These are phyloP conservation scores for Oeneis ivallda DNA, from an alignment of 2,888 invertebrate genomes.

Conservation along the genomic window DNA sequence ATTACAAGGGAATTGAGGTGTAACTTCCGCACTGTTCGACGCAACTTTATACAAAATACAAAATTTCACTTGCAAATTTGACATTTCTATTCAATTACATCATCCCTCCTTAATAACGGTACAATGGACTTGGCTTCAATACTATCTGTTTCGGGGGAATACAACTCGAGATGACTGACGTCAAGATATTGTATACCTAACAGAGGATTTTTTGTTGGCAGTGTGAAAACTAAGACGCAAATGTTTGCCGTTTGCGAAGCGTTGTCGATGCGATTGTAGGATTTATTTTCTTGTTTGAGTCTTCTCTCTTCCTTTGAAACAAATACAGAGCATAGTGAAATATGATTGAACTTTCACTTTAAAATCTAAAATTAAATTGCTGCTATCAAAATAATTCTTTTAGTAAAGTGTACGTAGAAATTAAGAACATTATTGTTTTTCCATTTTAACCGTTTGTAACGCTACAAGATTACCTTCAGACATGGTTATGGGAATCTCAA, in stretches of 20 bases:
- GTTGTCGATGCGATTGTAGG: conserved; percentile 13
- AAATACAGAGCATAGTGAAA: conserved; percentile 13
- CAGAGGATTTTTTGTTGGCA: conserved; percentile 27
- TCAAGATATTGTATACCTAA: conserved; percentile 31
- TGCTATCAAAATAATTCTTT: neutral
- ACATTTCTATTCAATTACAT: conserved; percentile 44
- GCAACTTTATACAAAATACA: conserved; percentile 41
- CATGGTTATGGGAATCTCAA: too few species aligned
- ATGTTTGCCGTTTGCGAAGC: conserved; percentile 18
- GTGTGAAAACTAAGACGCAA: conserved; percentile 16
- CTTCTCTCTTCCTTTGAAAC: conserved; percentile 5
- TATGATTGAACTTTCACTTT: conserved; percentile 12
- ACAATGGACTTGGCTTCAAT: conserved; percentile 38
- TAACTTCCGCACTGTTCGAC: conserved; percentile 40
- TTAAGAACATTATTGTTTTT: neutral
- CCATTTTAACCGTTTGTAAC: too few species aligned
- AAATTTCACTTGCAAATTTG: conserved; percentile 47
- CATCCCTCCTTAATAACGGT: conserved; percentile 40
- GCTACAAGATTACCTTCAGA: too few species aligned
- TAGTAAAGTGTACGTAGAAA: neutral
- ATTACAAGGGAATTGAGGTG: conserved; percentile 45
- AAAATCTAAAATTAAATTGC: neutral
- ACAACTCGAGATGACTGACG: conserved; percentile 35
- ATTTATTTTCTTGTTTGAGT: conserved; percentile 18
- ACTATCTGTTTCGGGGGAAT: conserved; percentile 38